Base-by-base conservation (phyloP, 1,140 invertebrate genomes). In the Mya arenaria region DNA sequence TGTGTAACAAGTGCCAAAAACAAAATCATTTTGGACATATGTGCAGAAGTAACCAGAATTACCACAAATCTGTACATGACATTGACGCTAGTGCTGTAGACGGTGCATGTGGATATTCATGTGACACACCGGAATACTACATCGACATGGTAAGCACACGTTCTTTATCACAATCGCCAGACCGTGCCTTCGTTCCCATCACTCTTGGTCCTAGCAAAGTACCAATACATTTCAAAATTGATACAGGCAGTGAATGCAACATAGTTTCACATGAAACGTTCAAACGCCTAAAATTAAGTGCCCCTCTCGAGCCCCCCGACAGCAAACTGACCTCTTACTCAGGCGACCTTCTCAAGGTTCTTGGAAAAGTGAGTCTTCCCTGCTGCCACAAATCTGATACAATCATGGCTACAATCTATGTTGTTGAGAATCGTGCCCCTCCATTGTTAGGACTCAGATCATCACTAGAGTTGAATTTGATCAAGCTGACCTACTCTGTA, bases 21-120 rank as follows among this genome's bases (percentile, higher is more conserved):
- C 56, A 19, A 8, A 48, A 77, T 34, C 73, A 77, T 44, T 77
- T 63, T 63, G 73, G 32, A 5, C 10, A 41, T 3, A n/a, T 41
- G 37, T 77, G 73, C 32, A 2, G 71, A 34, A 41, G 36, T 13
- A 8, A 60, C 8, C 56, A 25, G 56, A 48, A 19, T 48, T 10
- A 10, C 10, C 41, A 48, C 41, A 60, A 60, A 25, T 60, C 56
- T 60, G 56, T 60, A 23, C 28, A 30, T 19, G 28, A 60, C 56
- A 60, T 60, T 36, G 25, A 72, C 8, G 13, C 5, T 25, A 44
- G 30, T 60, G 19, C 56, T 60, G 28, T 60, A 23, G 28, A 30
- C 8, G 56, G 56, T 60, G 41, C 37, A 15, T 10, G 25, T 30
- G 19, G 44, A 32, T 5, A 73, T 13, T 60, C 10, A 10, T 13